Percentiles rank a stretch among this genome's conserved stretches.
phyloP scores from a whole-genome alignment of 2,888 invertebrate species.

The Drosophila villosipedis region DNA sequence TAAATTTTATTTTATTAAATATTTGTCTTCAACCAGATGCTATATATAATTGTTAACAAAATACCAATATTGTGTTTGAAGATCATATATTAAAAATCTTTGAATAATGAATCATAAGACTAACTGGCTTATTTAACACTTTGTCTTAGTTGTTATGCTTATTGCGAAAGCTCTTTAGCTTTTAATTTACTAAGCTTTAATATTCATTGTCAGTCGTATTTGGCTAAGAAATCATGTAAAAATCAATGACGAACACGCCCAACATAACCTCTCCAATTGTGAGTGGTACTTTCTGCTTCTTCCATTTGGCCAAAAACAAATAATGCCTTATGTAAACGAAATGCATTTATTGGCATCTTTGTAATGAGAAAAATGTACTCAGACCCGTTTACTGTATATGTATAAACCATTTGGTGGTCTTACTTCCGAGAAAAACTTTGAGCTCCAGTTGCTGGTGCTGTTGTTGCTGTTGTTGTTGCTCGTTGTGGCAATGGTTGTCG shows the following conservation, averaged over 20 bases:
- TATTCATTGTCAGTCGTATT: neutral
- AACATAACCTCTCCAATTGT: slow-evolving; percentile 10
- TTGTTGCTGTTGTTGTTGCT: slow-evolving; percentile 12
- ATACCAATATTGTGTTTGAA: neutral
- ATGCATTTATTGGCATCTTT: slow-evolving; percentile 54
- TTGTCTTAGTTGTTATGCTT: neutral
- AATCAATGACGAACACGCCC: slow-evolving; percentile 37
- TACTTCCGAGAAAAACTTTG: slow-evolving; percentile 45
- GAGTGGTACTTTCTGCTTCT: neutral
- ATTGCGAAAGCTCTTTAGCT: neutral
- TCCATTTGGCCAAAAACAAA: slow-evolving; percentile 27
- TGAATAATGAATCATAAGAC: neutral
- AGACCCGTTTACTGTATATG: slow-evolving; percentile 8
- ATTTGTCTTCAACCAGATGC: neutral
- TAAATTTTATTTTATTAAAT: neutral
- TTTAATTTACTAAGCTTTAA: neutral
- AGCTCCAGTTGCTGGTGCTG: slow-evolving; percentile 32
- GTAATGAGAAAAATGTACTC: slow-evolving; percentile 45
- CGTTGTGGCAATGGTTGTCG: slow-evolving; percentile 27
- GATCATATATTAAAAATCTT: neutral
- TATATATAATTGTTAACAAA: neutral
- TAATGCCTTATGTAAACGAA: slow-evolving; percentile 55
- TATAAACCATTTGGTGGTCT: slow-evolving; percentile 39
- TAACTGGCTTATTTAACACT: too few species aligned
- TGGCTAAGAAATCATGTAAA: slow-evolving; percentile 8